Conservation (phyloP, 2,888 invertebrate genomes). For the Cephus pygmeus region DNA sequence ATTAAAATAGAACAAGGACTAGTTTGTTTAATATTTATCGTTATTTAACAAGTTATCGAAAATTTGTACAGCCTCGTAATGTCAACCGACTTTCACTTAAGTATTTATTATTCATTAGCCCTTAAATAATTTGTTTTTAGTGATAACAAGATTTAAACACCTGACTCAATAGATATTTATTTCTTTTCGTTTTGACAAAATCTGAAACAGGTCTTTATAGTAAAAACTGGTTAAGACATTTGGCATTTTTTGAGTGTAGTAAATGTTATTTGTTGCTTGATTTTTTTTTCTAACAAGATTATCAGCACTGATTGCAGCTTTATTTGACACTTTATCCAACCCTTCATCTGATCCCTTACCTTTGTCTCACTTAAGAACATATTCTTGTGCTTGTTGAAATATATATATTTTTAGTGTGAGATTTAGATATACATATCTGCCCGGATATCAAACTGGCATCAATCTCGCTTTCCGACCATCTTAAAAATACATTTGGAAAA, state of each 20-base stretch:
- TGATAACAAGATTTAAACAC: neutral
- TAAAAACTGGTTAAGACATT: neutral
- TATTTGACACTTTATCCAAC: neutral
- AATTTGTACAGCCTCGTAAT: conserved; percentile 31
- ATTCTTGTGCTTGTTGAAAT: neutral
- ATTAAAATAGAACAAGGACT: neutral
- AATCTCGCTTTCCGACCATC: neutral
- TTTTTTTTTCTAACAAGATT: neutral
- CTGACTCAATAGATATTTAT: neutral
- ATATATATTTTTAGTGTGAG: neutral
- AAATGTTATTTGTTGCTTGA: neutral
- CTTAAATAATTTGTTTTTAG: neutral
- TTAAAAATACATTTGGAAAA: neutral
- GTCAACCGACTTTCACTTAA: conserved; percentile 18
- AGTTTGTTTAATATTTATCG: neutral
- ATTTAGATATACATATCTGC: neutral
- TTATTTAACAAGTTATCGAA: conserved; percentile 18
- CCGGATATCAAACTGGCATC: neutral
- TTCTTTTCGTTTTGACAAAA: neutral
- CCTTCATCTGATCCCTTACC: neutral
- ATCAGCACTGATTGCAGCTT: neutral
- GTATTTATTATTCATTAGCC: neutral
- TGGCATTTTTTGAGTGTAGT: neutral
- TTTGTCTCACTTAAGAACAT: neutral
- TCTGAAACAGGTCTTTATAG: neutral